phyloP scores from a whole-genome alignment of 2,797 vertebrate genomes.

The Yasuhikotakia modesta region DNA sequence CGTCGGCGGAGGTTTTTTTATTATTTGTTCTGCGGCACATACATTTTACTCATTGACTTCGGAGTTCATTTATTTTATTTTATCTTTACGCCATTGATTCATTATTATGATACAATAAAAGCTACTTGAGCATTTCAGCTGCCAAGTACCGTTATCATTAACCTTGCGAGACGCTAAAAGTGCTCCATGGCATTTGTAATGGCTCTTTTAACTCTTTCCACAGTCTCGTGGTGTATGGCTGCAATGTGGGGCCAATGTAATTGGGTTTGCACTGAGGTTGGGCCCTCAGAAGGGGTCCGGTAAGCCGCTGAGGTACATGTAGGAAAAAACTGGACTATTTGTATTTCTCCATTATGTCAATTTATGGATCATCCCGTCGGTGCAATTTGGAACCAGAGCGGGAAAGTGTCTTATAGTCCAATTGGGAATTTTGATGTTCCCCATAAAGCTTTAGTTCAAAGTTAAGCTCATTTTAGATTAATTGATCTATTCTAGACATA shows the following conservation, averaged over 20 bases:
- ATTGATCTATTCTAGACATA: conserved; percentile 51
- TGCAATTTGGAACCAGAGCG: conserved; percentile 39
- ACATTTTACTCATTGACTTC: conserved; percentile 80
- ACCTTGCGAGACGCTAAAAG: conserved; percentile 80
- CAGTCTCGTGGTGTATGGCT: conserved; percentile 54
- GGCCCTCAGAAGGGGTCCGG: conserved; percentile 10
- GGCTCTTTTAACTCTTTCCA: conserved; percentile 74
- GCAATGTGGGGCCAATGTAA: conserved; percentile 15
- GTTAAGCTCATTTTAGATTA: conserved; percentile 49
- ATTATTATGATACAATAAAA: conserved; percentile 89
- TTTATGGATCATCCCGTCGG: conserved; percentile 47
- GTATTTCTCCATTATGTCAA: conserved; percentile 51
- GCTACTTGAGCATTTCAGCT: conserved; percentile 86
- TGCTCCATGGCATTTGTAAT: conserved; percentile 73
- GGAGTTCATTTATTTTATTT: conserved; percentile 87
- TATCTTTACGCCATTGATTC: conserved; percentile 81
- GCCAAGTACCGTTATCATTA: conserved; percentile 83
- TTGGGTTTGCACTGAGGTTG: conserved; percentile 38
- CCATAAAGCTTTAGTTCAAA: conserved; percentile 48
- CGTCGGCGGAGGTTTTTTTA: conserved; percentile 58
- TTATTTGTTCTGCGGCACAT: conserved; percentile 67
- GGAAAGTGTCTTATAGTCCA: conserved; percentile 49
- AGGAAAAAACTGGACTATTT: conserved; percentile 28
- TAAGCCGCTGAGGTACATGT: neutral
- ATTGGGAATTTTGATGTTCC: conserved; percentile 49